Evolutionary conservation across 2,888 invertebrate species (phyloP).

Genomic region (Cinara cedri): DNA sequence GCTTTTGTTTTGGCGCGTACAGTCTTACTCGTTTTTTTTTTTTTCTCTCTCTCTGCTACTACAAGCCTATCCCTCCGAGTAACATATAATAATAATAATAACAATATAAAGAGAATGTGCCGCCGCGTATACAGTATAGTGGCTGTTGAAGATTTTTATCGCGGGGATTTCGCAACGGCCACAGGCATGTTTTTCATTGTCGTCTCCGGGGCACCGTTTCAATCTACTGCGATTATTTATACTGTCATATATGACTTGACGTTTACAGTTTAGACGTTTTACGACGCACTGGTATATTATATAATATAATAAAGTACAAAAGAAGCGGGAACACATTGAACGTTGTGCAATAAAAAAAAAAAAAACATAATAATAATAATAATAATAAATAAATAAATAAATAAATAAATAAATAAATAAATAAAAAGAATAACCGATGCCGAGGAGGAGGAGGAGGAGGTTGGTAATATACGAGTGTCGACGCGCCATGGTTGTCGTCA

Average conservation of each 20-base stretch:
- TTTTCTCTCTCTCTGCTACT: neutral
- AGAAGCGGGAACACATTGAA: constrained; percentile 4
- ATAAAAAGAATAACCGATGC: no score
- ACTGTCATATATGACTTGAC: constrained; percentile 34
- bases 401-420: no score
- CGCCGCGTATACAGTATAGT: neutral
- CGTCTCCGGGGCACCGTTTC: constrained; percentile 50
- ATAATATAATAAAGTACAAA: constrained; percentile 15
- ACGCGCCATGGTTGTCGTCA: neutral
- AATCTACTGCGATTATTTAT: constrained; percentile 51
- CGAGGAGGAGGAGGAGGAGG: no score
- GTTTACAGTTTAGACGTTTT: constrained; percentile 46
- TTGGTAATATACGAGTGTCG: neutral
- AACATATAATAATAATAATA: no score
- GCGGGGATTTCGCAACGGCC: constrained; percentile 32
- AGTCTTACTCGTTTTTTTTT: neutral
- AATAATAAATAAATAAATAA: no score
- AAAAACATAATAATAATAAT: neutral
- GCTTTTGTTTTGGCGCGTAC: constrained; percentile 13
- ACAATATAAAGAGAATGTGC: constrained; percentile 31
- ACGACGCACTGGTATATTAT: neutral
- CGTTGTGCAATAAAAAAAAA: constrained; percentile 1
- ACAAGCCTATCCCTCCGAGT: neutral
- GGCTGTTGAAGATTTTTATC: constrained; percentile 53
- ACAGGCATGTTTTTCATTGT: constrained; percentile 47